Evolutionary conservation across 1,140 invertebrate genomes (phyloP), one percentile per base, ranked within the genome.

Genomic region (Leucophenga varia): DNA sequence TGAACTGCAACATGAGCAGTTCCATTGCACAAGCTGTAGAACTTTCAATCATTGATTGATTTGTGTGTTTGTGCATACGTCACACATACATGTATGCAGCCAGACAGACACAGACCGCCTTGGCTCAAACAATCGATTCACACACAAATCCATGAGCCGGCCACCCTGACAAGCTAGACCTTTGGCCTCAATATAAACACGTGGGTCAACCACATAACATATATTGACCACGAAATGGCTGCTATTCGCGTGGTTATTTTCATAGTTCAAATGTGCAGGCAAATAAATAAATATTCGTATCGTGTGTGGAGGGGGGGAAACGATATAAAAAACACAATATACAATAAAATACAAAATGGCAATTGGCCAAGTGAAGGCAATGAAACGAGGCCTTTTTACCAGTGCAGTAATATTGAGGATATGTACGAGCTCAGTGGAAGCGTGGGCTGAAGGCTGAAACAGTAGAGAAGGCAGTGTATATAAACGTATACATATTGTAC

Each of bases 241-340:
- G 56, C 54, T 59, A 63, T 63, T 49, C 47, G 45, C 50, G 47
- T 59, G 59, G 63, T 48, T 63, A 54, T 65, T 67, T n/a, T 54
- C 63, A 65, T 67, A 59, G 63, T 54, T 63, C 53, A 59, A 63
- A 59, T 57, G 63, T 63, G 43, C 49, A 19, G 43, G 53, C 53
- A 56, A 56, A 65, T 67, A 63, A 67, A 65, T 65, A 65, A 65
- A 52, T 56, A 56, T 61, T 63, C n/a, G n/a, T n/a, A n/a, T n/a
- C 21, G 42, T 25, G 7, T 12, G 10, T 38, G 22, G 13, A 19
- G 25, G 17, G 22, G 25, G 18, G 13, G 22, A 20, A 21, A 35
- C n/a, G 37, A n/a, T 51, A 13, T 3, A 28, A 19, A 54, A 61
- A 37, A 49, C 47, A 54, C n/a, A n/a, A n/a, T 65, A 44, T 56